Conservation (phyloP, 2,888 invertebrate genomes). For the Xestia xanthographa region DNA sequence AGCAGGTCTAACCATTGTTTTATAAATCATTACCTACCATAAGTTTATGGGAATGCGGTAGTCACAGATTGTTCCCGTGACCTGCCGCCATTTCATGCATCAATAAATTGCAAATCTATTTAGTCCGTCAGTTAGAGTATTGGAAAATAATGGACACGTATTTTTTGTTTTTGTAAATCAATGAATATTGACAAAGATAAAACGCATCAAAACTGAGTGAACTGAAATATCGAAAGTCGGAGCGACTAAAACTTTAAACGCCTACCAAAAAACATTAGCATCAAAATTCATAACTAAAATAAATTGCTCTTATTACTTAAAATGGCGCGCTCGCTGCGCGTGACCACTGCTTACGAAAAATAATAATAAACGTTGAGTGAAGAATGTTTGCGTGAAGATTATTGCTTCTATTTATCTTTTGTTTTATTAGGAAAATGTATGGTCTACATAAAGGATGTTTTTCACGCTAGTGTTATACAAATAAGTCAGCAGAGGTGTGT, state of each 20-base stretch:
- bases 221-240: too few relatives aligned
- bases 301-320: slow-evolving; percentile 8
- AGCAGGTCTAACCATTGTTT: too few relatives aligned
- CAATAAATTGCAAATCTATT: too few relatives aligned
- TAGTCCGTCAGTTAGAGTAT: too few relatives aligned
- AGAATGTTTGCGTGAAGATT: slow-evolving; percentile 10
- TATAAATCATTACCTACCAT: too few relatives aligned
- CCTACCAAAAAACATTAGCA: slow-evolving; percentile 57
- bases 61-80: too few relatives aligned
- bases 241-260: slow-evolving; percentile 30
- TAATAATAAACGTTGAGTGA: not conserved
- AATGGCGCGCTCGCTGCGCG: slow-evolving; percentile 7
- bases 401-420: not conserved
- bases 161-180: too few relatives aligned
- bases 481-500: not conserved
- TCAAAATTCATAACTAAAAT: slow-evolving; percentile 22
- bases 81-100: too few relatives aligned
- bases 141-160: too few relatives aligned
- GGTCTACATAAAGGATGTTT: not conserved
- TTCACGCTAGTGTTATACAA: not conserved
- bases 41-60: too few relatives aligned
- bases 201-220: too few relatives aligned
- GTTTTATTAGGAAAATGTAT: not conserved
- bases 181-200: too few relatives aligned
- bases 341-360: slow-evolving; percentile 16